Evolutionary conservation across 2,888 invertebrate genomes (phyloP).

Genomic region (Lepeophtheirus nordmannii): DNA sequence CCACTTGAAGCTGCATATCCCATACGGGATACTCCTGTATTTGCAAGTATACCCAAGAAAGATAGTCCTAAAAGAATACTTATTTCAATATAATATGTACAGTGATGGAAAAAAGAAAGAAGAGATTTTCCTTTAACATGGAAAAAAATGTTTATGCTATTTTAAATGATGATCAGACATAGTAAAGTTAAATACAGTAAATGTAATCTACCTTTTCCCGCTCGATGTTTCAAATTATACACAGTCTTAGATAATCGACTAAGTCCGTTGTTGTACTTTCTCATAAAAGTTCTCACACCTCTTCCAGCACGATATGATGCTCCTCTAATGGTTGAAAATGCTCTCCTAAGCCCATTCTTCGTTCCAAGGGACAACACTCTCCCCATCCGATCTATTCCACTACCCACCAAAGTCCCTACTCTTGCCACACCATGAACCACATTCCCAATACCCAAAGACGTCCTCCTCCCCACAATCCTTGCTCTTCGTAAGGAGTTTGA

Average conservation of each 20-base stretch:
- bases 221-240: neutral
- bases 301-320: neutral
- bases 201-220: neutral
- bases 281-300: neutral
- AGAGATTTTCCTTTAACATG: too few relatives aligned
- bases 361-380: neutral
- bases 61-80: neutral
- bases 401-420: neutral
- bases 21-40: slow-evolving; percentile 11
- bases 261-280: neutral
- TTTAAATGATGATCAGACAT: too few relatives aligned
- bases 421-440: neutral
- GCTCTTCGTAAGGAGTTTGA: neutral
- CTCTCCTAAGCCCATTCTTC: neutral
- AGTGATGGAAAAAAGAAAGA: neutral
- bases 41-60: neutral
- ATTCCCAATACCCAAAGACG: neutral
- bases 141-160: too few relatives aligned
- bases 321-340: neutral
- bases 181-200: too few relatives aligned
- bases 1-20: slow-evolving; percentile 3
- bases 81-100: neutral
- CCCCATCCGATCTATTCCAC: neutral
- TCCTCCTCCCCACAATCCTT: neutral
- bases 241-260: neutral